Conservation (phyloP, 2,113 vertebrate genomes). For the Enhydra lutris region DNA sequence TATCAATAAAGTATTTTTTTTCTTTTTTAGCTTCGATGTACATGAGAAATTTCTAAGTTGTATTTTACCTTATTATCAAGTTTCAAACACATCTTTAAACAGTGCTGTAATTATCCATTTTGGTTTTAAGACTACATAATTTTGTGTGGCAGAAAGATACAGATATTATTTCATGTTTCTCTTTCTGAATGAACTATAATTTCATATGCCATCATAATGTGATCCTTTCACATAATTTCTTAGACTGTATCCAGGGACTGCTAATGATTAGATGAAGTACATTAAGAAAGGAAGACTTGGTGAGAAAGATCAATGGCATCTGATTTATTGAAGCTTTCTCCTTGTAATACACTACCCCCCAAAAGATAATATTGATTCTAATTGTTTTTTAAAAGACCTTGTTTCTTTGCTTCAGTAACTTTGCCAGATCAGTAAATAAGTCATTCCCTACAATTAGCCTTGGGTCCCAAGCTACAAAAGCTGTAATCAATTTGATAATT, state of each 20-base stretch:
- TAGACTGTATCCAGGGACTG: not conserved
- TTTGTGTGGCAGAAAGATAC: not conserved
- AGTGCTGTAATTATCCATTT: not conserved
- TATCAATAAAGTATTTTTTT: not conserved
- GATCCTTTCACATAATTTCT: not conserved
- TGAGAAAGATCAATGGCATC: not conserved
- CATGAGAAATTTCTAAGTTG: not conserved
- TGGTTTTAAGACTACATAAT: not conserved
- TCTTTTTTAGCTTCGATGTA: not conserved
- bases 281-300: not conserved
- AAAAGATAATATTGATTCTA: not conserved
- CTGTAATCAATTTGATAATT: not conserved
- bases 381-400: not conserved
- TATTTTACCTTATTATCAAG: not conserved
- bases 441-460: not conserved
- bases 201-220: not conserved
- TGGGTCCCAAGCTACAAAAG: not conserved
- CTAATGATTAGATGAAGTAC: not conserved
- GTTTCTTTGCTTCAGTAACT: not conserved
- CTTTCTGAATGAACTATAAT: not conserved
- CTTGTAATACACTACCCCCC: not conserved
- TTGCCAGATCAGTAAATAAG: constrained; percentile 15
- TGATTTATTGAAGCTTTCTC: constrained; percentile 13
- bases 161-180: not conserved
- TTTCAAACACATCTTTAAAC: not conserved